Conservation (phyloP, 2,797 vertebrate genomes). For the Pseudochirops cupreus region DNA sequence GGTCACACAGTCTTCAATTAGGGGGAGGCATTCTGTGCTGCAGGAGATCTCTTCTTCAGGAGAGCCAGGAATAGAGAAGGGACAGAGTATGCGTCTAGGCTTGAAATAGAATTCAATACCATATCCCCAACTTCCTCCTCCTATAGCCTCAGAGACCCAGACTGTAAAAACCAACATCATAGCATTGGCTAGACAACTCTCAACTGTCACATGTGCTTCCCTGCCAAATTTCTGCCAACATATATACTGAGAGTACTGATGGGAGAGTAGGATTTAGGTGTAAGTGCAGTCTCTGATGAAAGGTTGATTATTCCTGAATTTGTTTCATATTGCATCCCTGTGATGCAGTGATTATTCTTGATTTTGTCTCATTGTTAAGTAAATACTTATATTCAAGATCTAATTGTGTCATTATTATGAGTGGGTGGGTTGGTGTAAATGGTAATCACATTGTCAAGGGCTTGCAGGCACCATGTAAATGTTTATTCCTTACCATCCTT, state of each 20-base stretch:
- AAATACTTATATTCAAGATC: not conserved
- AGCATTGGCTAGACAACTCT: too few relatives aligned
- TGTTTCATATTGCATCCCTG: not conserved
- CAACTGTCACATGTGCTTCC: not conserved
- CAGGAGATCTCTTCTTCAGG: too few relatives aligned
- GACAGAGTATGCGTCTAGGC: too few relatives aligned
- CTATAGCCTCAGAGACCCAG: too few relatives aligned
- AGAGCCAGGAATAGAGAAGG: too few relatives aligned
- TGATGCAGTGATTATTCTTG: not conserved
- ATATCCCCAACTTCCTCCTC: too few relatives aligned
- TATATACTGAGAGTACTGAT: not conserved
- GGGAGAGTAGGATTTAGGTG: not conserved
- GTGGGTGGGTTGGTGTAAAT: not conserved
- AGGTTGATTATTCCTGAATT: not conserved
- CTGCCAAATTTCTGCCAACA: not conserved
- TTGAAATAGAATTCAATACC: too few relatives aligned
- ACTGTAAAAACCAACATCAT: too few relatives aligned
- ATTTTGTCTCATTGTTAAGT: not conserved
- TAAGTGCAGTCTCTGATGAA: not conserved
- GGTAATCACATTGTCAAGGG: not conserved
- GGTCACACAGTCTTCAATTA: too few relatives aligned
- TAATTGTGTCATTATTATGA: not conserved
- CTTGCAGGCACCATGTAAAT: not conserved
- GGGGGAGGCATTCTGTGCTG: too few relatives aligned
- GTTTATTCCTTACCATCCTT: not conserved